Conservation (phyloP, 2,888 invertebrate genomes). For the Ommatoiulus sabulosus region DNA sequence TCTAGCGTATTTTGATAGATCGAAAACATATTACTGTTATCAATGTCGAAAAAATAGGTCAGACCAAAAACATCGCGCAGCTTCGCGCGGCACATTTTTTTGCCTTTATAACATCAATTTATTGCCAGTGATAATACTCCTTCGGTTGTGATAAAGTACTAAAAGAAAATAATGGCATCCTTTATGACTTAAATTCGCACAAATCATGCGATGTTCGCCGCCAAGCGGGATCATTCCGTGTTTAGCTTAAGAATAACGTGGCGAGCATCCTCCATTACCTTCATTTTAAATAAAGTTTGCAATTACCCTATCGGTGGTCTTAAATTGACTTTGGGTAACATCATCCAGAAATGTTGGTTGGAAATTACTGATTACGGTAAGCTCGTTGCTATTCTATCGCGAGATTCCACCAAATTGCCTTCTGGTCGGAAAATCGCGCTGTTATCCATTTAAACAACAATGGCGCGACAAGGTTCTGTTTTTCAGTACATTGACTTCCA, state of each 20-base stretch:
- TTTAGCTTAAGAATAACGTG: background rate
- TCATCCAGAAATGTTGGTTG: background rate
- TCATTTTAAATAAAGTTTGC: slow-evolving; percentile 24
- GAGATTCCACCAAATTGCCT: slow-evolving; percentile 9
- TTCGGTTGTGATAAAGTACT: slow-evolving; percentile 11
- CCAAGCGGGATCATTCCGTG: background rate
- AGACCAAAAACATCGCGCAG: background rate
- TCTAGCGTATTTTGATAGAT: slow-evolving; percentile 29
- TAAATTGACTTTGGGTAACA: slow-evolving; percentile 16
- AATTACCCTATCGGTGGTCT: slow-evolving; percentile 23
- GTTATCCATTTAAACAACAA: slow-evolving; percentile 26
- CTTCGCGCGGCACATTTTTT: background rate
- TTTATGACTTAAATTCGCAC: slow-evolving; percentile 43
- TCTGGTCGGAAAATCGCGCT: slow-evolving; percentile 16
- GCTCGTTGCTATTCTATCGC: background rate
- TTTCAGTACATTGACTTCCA: slow-evolving; percentile 32
- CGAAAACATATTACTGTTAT: slow-evolving; percentile 38
- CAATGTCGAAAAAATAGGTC: slow-evolving; percentile 43
- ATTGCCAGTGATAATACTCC: slow-evolving; percentile 36
- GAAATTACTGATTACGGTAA: slow-evolving; percentile 23
- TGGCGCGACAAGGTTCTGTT: slow-evolving; percentile 20
- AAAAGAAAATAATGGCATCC: slow-evolving; percentile 39
- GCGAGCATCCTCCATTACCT: background rate
- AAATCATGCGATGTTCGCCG: slow-evolving; percentile 5
- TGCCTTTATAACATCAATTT: slow-evolving; percentile 39